Evolutionary conservation across 2,113 vertebrate species (phyloP).

Genomic region (Gavialis gangeticus): DNA sequence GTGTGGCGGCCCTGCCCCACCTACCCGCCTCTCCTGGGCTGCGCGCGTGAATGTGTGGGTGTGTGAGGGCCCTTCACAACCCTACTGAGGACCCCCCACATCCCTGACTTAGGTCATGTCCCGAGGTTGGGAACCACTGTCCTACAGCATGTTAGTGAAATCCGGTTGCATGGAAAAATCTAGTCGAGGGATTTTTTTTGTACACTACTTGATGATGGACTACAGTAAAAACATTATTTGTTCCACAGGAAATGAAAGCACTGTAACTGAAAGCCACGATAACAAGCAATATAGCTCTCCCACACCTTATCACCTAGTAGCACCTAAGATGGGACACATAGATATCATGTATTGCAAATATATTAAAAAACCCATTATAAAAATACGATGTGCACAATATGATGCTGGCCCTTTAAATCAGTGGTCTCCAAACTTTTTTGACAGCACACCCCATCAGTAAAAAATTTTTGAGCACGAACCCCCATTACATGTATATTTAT

Average conservation of each 20-base stretch:
- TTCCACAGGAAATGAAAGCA: slow-evolving; percentile 74
- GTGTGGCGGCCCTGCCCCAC: no score
- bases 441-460: no score
- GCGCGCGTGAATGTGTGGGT: no score
- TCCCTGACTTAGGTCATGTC: no score
- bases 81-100: no score
- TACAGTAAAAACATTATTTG: slow-evolving; percentile 35
- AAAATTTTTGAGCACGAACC: no score
- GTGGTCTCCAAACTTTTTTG: neutral
- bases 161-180: slow-evolving; percentile 27
- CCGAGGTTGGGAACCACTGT: no score
- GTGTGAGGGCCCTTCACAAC: no score
- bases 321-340: neutral
- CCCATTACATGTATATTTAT: no score
- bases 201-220: neutral
- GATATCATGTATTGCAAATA: neutral
- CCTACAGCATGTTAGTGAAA: rapidly evolving
- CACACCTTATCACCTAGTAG: slow-evolving; percentile 46
- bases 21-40: no score
- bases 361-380: neutral
- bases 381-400: neutral
- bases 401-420: neutral
- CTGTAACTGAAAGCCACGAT: slow-evolving; percentile 37
- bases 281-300: slow-evolving; percentile 33
- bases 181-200: neutral